Conservation (phyloP, 1,140 invertebrate genomes). For the Geopemphigus sp. region DNA sequence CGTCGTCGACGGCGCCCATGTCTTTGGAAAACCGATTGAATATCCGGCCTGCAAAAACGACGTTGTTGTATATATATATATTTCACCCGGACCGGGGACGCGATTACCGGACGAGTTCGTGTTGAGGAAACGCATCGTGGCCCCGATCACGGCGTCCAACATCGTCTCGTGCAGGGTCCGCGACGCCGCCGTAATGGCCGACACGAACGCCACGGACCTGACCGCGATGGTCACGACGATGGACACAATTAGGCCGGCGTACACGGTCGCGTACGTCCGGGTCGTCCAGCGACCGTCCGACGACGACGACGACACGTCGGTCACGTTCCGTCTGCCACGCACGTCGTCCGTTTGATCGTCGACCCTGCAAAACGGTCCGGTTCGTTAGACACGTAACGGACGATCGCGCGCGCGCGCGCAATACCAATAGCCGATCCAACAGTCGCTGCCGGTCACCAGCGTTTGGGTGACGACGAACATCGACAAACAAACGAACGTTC, state of each 20-base stretch:
- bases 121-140: conserved; percentile 87
- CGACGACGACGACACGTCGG: too few species aligned
- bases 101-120: conserved; percentile 69
- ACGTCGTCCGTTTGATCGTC: too few species aligned
- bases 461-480: conserved; percentile 67
- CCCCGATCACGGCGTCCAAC: conserved; percentile 75
- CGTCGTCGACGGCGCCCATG: conserved; percentile 79
- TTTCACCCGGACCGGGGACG: too few species aligned
- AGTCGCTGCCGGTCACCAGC: conserved; percentile 70
- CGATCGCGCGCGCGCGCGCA: conserved; percentile 65
- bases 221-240: conserved; percentile 63
- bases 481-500: conserved; percentile 62
- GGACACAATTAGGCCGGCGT: conserved; percentile 62
- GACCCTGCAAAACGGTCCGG: too few species aligned
- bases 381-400: conserved; percentile 43
- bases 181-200: conserved; percentile 76
- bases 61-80: too few species aligned
- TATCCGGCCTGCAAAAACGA: conserved; percentile 63
- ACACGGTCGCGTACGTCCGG: too few species aligned
- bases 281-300: too few species aligned
- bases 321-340: too few species aligned
- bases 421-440: conserved; percentile 76
- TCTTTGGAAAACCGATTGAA: conserved; percentile 77
- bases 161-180: conserved; percentile 77
- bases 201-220: conserved; percentile 72